These are phyloP conservation scores for Lasiurus borealis DNA, from an alignment of 2,113 vertebrate species.

Conservation along the genomic window DNA sequence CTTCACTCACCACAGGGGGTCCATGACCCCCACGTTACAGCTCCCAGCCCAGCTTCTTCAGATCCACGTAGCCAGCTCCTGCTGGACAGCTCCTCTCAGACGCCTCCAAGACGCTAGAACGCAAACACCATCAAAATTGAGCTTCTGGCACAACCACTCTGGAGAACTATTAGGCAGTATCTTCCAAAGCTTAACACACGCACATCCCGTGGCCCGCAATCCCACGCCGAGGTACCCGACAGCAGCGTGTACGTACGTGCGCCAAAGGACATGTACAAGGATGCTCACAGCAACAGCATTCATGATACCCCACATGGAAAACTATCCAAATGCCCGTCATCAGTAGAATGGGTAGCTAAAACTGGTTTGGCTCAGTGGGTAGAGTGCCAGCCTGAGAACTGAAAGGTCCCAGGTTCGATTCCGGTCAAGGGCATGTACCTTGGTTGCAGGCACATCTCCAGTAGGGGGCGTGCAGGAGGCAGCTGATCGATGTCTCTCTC, in stretches of 20 bases:
- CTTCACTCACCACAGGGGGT: not conserved
- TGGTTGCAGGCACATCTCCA: too few relatives aligned
- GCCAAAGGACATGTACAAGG: not conserved
- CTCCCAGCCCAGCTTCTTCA: not conserved
- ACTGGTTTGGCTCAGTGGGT: too few relatives aligned
- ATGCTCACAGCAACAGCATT: not conserved
- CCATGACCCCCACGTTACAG: not conserved
- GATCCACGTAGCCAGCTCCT: not conserved
- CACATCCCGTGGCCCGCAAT: not conserved
- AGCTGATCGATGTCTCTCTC: too few relatives aligned
- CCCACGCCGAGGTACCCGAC: not conserved
- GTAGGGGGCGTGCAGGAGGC: too few relatives aligned
- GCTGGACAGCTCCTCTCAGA: constrained; percentile 1
- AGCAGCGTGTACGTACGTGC: not conserved
- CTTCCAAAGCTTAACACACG: not conserved
- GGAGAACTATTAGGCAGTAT: not conserved
- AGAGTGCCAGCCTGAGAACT: too few relatives aligned
- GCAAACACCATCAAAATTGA: not conserved
- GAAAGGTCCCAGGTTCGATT: too few relatives aligned
- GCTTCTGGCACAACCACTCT: not conserved
- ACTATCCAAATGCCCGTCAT: not conserved
- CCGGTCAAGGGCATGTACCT: too few relatives aligned
- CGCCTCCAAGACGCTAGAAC: not conserved
- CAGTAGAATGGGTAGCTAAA: not conserved
- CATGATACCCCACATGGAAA: not conserved